Evolutionary conservation across 2,888 invertebrate genomes (phyloP).

Genomic region (Buathra laborator): DNA sequence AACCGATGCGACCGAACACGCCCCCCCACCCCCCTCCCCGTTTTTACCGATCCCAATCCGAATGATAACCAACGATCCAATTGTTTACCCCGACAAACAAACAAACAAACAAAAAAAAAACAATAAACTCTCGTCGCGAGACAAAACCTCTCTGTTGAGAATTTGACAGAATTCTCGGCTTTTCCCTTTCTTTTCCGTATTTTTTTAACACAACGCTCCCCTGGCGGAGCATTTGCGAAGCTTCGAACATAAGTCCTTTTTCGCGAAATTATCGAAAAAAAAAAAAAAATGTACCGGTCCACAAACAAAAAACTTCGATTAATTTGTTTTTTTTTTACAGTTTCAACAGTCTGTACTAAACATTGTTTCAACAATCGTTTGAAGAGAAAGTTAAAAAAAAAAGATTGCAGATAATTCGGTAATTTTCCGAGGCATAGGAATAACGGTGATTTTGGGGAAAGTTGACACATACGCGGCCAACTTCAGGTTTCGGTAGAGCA

Average conservation of each 20-base stretch:
- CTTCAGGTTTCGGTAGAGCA: background rate
- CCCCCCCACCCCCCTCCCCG: background rate
- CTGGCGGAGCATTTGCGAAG: background rate
- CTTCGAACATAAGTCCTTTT: background rate
- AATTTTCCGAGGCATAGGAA: background rate
- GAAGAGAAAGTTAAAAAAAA: too few species aligned
- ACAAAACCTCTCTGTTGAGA: background rate
- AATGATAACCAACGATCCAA: background rate
- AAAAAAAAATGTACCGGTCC: background rate
- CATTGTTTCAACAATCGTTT: too few species aligned
- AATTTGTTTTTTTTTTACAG: too few species aligned
- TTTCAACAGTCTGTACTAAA: too few species aligned
- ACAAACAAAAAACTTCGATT: too few species aligned
- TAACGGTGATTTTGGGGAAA: background rate
- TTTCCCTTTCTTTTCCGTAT: conserved; percentile 2
- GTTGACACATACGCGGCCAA: background rate
- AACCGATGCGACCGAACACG: background rate
- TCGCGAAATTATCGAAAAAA: too few species aligned
- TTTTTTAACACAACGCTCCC: conserved; percentile 17
- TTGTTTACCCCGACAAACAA: background rate
- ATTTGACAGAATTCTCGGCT: conserved; percentile 9
- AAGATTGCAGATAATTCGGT: too few species aligned
- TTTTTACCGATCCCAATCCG: background rate
- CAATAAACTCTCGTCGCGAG: conserved; percentile 10
- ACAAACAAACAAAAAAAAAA: background rate